Conservation (phyloP, 1,140 invertebrate species). For the Philotrypesis tridentata region DNA sequence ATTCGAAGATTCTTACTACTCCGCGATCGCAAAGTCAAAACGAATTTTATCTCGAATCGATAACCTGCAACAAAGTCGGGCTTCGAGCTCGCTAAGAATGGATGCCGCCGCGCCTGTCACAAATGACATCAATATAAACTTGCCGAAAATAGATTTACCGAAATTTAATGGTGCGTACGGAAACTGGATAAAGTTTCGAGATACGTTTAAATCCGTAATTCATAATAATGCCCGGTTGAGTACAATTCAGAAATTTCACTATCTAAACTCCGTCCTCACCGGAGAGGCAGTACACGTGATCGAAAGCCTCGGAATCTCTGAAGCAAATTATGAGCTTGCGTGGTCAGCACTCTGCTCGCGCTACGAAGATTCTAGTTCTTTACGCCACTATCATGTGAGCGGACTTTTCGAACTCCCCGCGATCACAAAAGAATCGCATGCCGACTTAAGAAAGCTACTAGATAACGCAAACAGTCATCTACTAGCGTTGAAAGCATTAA, state of each 20-base stretch:
- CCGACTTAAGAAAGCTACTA: conserved; percentile 47
- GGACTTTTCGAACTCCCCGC: no score
- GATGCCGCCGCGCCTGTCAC: no score
- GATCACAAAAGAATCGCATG: no score
- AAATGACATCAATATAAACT: no score
- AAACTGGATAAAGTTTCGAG: conserved; percentile 30
- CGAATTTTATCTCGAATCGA: neutral
- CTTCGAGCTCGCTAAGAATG: no score
- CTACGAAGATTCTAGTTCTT: neutral
- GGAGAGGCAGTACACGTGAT: conserved; percentile 53
- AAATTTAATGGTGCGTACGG: neutral
- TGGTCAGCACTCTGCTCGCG: conserved; percentile 52
- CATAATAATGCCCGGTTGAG: conserved; percentile 56
- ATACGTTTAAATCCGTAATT: conserved; percentile 59
- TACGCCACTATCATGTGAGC: no score
- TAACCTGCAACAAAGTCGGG: no score
- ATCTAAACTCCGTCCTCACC: conserved; percentile 50
- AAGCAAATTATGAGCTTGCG: conserved; percentile 57
- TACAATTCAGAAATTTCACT: conserved; percentile 60
- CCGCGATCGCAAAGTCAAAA: neutral
- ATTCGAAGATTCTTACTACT: neutral
- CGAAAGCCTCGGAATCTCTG: no score
- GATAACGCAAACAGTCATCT: conserved; percentile 50
- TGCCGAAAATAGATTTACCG: neutral
- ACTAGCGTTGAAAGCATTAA: conserved; percentile 30